Evolutionary conservation across 2,113 vertebrate species (phyloP), one percentile per base, ranked within the genome.

Genomic region (Mesitornis unicolor): DNA sequence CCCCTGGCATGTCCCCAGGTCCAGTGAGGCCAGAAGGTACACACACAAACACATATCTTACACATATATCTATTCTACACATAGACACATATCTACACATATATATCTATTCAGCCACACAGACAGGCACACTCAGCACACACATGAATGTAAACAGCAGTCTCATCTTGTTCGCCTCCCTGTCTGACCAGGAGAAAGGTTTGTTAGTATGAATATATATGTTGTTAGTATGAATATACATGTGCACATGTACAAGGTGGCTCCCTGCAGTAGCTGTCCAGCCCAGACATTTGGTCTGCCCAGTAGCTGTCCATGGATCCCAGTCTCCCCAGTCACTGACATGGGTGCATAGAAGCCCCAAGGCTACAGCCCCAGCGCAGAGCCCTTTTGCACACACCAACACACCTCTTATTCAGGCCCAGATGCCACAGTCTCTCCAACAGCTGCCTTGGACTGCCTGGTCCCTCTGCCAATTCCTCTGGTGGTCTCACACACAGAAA

Each of bases 311-410:
- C 22, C 26, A n/a, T n/a, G n/a, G n/a, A n/a, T n/a, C n/a, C n/a
- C n/a, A n/a, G n/a, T n/a, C n/a, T n/a, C n/a, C n/a, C 35, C 25
- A 16, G 29, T 17, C 65, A 33, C 68, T 60, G 51, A 18, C 48
- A 73, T 9, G 0, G 1, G 51, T 7, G 5, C 14, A 38, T 9
- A 43, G 4, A 20, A 53, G 20, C 2, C 14, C 10, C 0, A 1
- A 13, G 26, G 16, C 29, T 0, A 0, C 77, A 64, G 19, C 9
- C 36, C 13, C 18, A 16, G 7, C 10, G 29, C 60, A 69, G 43
- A 77, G 9, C 28, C 50, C 51, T 45, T 33, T 59, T 53, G 28
- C 21, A 50, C 20, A 17, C n/a, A 48, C 19, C 35, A 51, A 35
- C 28, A 13, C 18, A 60, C 10, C 11, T 61, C 26, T 56, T n/a